Evolutionary conservation across 2,113 vertebrate genomes (phyloP), one percentile per base, ranked within the genome.

Genomic region (Epinephelus fuscoguttatus): DNA sequence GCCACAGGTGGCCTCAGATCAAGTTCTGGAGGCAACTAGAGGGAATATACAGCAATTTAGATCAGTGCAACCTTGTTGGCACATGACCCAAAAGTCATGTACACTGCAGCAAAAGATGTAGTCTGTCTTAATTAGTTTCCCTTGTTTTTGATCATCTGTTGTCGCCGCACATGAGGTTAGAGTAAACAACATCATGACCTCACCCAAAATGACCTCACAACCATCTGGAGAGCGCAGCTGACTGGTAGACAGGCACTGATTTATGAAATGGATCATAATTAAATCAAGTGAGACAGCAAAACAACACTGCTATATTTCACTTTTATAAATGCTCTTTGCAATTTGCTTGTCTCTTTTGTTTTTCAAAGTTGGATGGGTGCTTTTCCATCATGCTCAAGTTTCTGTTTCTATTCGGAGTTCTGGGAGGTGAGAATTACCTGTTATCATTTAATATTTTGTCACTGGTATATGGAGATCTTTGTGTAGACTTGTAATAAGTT

Each of bases 331-430:
- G 18, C 6, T 61, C 42, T 30, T 19, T 40, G 1, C 25, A 45
- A 70, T 61, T 15, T 14, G 14, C 1, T 69, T 57, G 55, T 21
- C 50, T 25, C 50, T 53, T 71, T 21, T 23, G 14, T 69, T 59
- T 37, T 74, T 33, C n/a, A n/a, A 23, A 93, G 88, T 62, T 92
- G 87, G 56, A 91, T 85, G 83, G 67, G 42, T 37, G 55, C 67
- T 66, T 56, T 62, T 78, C 56, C 92, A 91, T 87, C 84, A 95
- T 94, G 93, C 49, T 92, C 74, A 91, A 81, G 33, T 80, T 56
- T 79, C 80, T 94, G 86, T 84, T 93, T 81, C 57, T 90, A 14
- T 91, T 6, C 61, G 87, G 91, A 72, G 53, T 92, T 6, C 78
- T 95, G 42, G 93, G 85, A 93, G 91, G 94, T 95, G 50, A 92